Evolutionary conservation across 2,888 invertebrate species (phyloP).

Genomic region (Coelinius sp.): DNA sequence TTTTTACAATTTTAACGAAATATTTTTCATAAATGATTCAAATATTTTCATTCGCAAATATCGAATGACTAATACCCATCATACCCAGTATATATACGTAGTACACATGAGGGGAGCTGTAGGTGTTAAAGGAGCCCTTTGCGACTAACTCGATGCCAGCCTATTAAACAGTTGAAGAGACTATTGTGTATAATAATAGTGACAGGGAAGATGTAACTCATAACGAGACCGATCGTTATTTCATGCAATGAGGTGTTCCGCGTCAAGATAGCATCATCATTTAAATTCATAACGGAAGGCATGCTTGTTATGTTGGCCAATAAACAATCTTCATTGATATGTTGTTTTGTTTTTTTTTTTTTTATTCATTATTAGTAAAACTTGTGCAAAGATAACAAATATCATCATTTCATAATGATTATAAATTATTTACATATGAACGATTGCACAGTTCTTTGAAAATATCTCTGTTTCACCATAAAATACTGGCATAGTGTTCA

Average conservation of each 20-base stretch:
- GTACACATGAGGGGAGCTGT: constrained; percentile 1
- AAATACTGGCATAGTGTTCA: neutral
- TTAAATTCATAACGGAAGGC: neutral
- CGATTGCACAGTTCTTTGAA: neutral
- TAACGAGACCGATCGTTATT: constrained; percentile 39
- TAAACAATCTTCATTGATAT: neutral
- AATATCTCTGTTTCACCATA: neutral
- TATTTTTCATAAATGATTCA: neutral
- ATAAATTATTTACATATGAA: neutral
- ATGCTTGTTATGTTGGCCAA: neutral
- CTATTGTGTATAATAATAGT: constrained; percentile 56
- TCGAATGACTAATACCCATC: neutral
- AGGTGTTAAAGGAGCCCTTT: constrained; percentile 46
- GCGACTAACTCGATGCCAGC: constrained; percentile 49
- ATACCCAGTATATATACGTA: neutral
- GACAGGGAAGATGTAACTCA: constrained; percentile 48
- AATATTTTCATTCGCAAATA: neutral
- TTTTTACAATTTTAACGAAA: neutral
- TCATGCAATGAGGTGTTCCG: neutral
- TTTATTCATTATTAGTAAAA: neutral
- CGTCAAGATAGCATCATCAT: neutral
- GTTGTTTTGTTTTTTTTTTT: neutral
- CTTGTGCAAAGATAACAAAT: neutral
- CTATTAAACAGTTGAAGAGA: constrained; percentile 57
- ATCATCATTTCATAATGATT: neutral